Percentiles rank a stretch among this genome's conserved stretches.
These are phyloP conservation scores for Labeo calbasu DNA, from an alignment of 2,797 vertebrate species.

Conservation along the genomic window DNA sequence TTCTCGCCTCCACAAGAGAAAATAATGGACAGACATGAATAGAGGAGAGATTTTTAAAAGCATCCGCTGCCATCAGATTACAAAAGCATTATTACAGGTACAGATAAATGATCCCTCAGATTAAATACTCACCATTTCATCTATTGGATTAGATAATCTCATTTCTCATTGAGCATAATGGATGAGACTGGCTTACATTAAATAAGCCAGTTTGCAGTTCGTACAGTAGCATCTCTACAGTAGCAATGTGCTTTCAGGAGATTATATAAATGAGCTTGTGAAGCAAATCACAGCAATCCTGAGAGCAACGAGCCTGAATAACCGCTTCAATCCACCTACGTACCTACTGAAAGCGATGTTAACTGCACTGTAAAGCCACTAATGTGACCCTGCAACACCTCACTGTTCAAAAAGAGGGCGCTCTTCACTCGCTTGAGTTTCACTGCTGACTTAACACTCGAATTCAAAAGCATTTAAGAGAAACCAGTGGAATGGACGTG, in stretches of 20 bases:
- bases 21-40: neutral
- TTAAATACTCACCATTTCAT: conserved; percentile 13
- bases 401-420: neutral
- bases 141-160: conserved; percentile 14
- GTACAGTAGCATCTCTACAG: neutral
- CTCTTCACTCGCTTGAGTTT: neutral
- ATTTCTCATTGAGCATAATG: conserved; percentile 31
- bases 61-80: conserved; percentile 26
- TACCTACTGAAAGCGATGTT: neutral
- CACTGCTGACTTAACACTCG: neutral
- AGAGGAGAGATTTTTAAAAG: neutral
- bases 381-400: conserved; percentile 1
- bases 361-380: neutral
- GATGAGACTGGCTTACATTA: conserved; percentile 29
- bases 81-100: conserved; percentile 30
- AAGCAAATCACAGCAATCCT: conserved; percentile 23
- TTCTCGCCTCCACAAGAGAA: neutral
- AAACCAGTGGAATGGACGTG: neutral
- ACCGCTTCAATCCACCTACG: neutral
- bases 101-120: conserved; percentile 21
- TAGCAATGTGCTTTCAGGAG: conserved; percentile 17
- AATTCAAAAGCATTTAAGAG: neutral
- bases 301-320: neutral
- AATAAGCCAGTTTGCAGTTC: conserved; percentile 24
- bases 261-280: conserved; percentile 32